A percentile compares a stretch with the other conserved stretches of the same genome.
These are phyloP conservation scores for Tragelaphus scriptus DNA, from an alignment of 2,113 vertebrate genomes.

Conservation along the genomic window DNA sequence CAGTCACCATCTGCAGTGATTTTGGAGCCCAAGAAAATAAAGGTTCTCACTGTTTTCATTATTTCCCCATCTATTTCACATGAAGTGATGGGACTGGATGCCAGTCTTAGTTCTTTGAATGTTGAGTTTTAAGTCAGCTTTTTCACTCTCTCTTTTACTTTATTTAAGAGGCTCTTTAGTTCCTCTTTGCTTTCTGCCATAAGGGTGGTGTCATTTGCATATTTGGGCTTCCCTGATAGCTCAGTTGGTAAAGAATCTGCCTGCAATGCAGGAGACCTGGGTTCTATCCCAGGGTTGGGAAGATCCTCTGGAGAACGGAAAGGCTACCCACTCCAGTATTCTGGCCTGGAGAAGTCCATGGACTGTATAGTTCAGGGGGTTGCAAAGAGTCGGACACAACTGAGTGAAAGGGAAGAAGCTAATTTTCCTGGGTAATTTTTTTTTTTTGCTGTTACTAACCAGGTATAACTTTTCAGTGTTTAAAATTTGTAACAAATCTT, in stretches of 20 bases:
- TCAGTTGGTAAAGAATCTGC: neutral
- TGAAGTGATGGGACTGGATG: neutral
- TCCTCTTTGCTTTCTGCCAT: neutral
- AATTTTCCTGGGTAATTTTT: neutral
- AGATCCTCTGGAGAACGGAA: neutral
- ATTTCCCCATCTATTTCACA: neutral
- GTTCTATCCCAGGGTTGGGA: neutral
- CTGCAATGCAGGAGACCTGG: neutral
- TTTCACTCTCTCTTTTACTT: neutral
- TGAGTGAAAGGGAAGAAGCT: neutral
- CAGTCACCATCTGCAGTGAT: neutral
- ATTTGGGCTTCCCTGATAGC: neutral
- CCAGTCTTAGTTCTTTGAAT: neutral
- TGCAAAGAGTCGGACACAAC: neutral
- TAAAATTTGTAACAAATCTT: neutral
- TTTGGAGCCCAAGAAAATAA: neutral
- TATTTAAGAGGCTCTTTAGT: neutral
- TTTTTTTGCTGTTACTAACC: neutral
- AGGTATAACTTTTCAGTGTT: neutral
- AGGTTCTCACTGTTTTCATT: neutral
- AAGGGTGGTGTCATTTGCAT: neutral
- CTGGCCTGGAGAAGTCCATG: neutral
- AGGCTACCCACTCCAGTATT: neutral
- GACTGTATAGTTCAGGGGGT: neutral
- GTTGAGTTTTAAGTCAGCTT: neutral